phyloP scores from a whole-genome alignment of 2,113 vertebrate genomes.

The Ursus arctos region DNA sequence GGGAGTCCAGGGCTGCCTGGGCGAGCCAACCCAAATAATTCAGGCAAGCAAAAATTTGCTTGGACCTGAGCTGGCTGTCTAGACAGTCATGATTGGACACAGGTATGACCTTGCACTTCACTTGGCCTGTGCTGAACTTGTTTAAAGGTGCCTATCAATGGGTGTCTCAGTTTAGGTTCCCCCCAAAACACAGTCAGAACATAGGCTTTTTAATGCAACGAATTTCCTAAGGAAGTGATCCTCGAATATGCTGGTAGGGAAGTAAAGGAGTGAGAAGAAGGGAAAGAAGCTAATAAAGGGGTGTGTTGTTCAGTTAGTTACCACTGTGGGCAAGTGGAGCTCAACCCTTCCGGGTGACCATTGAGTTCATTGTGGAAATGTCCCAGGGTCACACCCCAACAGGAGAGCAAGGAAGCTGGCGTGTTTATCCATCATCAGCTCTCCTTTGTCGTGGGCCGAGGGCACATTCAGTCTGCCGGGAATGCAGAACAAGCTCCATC shows the following conservation, averaged over 20 bases:
- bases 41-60: constrained; percentile 76
- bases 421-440: background rate
- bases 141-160: constrained; percentile 39
- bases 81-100: constrained; percentile 68
- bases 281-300: background rate
- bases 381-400: background rate
- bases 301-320: background rate
- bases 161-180: background rate
- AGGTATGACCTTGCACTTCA: constrained; percentile 79
- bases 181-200: background rate
- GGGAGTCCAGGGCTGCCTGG: constrained; percentile 69
- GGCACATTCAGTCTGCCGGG: background rate
- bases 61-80: constrained; percentile 79
- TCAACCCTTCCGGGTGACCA: background rate
- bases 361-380: background rate
- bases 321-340: background rate
- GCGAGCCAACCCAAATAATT: constrained; percentile 83
- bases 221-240: background rate
- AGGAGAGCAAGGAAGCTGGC: background rate
- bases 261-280: background rate
- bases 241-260: background rate
- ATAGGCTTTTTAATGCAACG: background rate
- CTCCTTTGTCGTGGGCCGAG: background rate
- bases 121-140: constrained; percentile 43
- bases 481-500: background rate